Evolutionary conservation across 2,888 invertebrate genomes (phyloP).

Genomic region (Oscheius sp.): DNA sequence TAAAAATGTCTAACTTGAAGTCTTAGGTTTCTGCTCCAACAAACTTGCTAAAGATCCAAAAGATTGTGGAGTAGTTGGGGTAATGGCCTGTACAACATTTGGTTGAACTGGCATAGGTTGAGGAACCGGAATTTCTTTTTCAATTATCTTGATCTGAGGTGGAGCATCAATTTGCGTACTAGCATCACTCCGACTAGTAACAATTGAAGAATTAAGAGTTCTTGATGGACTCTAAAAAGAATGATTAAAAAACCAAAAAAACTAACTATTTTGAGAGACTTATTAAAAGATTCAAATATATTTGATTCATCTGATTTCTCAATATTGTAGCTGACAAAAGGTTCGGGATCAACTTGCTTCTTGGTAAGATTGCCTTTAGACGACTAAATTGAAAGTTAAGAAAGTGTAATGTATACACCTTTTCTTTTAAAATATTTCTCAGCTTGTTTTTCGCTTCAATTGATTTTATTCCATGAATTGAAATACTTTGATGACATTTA

Average conservation of each 20-base stretch:
- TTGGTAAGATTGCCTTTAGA: not conserved
- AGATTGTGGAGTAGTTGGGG: not conserved
- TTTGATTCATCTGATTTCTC: not conserved
- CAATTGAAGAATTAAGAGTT: not conserved
- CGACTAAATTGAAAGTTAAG: too few relatives aligned
- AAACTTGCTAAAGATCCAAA: not conserved
- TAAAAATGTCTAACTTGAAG: not conserved
- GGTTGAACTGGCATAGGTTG: not conserved
- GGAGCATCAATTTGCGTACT: slow-evolving; percentile 10
- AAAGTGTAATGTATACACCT: not conserved
- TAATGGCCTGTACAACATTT: not conserved
- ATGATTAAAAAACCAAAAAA: not conserved
- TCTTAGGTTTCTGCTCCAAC: not conserved
- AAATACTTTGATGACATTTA: not conserved
- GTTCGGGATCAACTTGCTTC: not conserved
- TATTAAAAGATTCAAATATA: slow-evolving; percentile 1
- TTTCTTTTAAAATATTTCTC: not conserved
- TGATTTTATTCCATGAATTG: not conserved
- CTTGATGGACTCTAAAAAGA: not conserved
- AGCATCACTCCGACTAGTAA: slow-evolving; percentile 1
- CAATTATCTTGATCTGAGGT: slow-evolving; percentile 14
- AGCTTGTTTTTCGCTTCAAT: not conserved
- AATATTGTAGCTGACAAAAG: not conserved
- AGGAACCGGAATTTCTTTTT: slow-evolving; percentile 3
- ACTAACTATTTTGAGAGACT: slow-evolving; percentile 11